phyloP scores from a whole-genome alignment of 2,888 invertebrate genomes.

The Heliconius charithonia region DNA sequence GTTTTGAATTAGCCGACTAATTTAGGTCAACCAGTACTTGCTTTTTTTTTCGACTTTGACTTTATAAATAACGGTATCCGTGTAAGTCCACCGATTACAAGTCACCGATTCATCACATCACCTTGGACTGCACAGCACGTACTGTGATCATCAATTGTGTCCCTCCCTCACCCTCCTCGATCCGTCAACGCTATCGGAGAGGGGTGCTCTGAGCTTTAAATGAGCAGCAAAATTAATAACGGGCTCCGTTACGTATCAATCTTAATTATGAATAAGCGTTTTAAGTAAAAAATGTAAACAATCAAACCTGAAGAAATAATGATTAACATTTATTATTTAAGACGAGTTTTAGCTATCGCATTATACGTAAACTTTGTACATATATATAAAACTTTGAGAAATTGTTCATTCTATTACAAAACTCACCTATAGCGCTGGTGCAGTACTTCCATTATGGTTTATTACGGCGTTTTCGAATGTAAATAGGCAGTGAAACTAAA shows the following conservation, averaged over 20 bases:
- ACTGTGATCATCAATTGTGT: conserved; percentile 72
- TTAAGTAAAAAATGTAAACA: neutral
- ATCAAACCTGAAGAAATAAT: neutral
- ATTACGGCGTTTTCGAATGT: conserved; percentile 8
- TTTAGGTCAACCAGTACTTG: no score
- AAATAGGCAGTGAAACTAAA: neutral
- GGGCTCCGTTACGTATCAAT: conserved; percentile 26
- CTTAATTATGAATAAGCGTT: conserved; percentile 2
- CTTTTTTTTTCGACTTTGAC: no score
- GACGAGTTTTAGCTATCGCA: no score
- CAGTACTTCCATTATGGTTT: neutral
- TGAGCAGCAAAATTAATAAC: conserved; percentile 72
- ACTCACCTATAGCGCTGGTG: neutral
- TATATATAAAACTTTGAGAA: neutral
- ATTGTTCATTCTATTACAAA: neutral
- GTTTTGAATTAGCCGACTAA: no score
- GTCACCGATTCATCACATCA: conserved; percentile 76
- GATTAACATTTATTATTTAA: neutral
- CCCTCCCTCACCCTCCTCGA: conserved; percentile 71
- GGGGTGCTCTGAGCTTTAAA: conserved; percentile 60
- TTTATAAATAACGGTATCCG: no score
- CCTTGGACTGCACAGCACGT: conserved; percentile 72
- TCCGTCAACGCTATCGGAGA: conserved; percentile 77
- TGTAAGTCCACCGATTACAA: conserved; percentile 73
- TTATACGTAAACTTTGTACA: neutral